Evolutionary conservation across 1,140 invertebrate genomes (phyloP), one percentile per base, ranked within the genome.

Genomic region (Pogonomyrmex barbatus): DNA sequence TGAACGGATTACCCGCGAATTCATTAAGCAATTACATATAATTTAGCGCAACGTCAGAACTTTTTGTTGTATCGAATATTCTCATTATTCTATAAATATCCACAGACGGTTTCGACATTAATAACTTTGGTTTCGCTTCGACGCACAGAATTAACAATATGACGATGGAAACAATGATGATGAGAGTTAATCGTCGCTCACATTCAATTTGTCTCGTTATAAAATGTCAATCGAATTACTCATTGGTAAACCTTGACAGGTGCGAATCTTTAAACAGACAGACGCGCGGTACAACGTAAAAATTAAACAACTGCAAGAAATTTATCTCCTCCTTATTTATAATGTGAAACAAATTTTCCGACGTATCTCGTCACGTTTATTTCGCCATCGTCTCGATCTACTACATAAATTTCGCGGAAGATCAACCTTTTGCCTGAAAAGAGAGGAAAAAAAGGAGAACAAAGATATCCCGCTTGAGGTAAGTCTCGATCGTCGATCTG

Each of bases 201-300:
- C 10, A 4, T 36, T 70, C 47, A 30, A 71, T 36, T 45, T 42
- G 8, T 47, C 30, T 70, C 45, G 54, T 82, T 45, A 60, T 24
- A 70, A 58, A 47, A 58, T 82, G 30, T 70, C 78, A 82, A 47
- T 82, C 52, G 14, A 17, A 58, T 82, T 82, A 82, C 39, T 71
- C 78, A 82, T 47, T 68, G 6, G 14, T 45, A 24, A 58, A 47
- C 24, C n/a, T 58, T 58, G 17, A 30, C 78, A 60, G 36, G 52
- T 56, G 65, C 10, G 47, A 58, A 67, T 67, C n/a, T 54, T 79
- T 52, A 67, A 79, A 30, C 47, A 63, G n/a, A 65, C 30, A 78
- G 42, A 24, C 14, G 24, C 5, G 36, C 14, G 12, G 12, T 17
- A 67, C 8, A 52, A 8, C 14, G n/a, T 70, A 54, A 36, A 9